A percentile compares a stretch with the other conserved stretches of the same genome.
These are phyloP conservation scores for Puffinus mauretanicus DNA, from an alignment of 2,113 vertebrate species.

Conservation along the genomic window DNA sequence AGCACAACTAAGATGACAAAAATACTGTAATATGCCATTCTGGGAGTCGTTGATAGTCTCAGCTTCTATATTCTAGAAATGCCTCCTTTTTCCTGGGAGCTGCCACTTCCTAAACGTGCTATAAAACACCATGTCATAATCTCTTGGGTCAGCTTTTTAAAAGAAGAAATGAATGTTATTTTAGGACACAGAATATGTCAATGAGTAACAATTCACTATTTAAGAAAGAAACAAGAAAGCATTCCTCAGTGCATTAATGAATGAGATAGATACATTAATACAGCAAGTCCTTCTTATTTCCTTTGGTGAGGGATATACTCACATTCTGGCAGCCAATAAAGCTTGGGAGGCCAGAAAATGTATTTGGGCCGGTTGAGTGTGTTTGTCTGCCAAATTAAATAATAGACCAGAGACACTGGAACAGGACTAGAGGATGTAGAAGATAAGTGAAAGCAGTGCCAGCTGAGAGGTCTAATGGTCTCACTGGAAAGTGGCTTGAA, in stretches of 20 bases:
- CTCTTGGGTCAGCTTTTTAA: background rate
- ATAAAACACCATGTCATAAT: background rate
- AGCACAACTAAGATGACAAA: background rate
- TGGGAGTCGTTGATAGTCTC: background rate
- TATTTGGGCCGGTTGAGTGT: conserved; percentile 27
- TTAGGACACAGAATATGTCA: background rate
- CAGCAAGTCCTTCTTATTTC: conserved; percentile 13
- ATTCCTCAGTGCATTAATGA: background rate
- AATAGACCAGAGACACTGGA: conserved; percentile 49
- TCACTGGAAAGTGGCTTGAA: conserved; percentile 54
- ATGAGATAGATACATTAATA: conserved; percentile 1
- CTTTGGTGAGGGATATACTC: background rate
- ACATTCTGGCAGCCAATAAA: conserved; percentile 35
- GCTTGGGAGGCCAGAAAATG: conserved; percentile 16
- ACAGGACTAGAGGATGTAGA: conserved; percentile 25
- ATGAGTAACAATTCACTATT: background rate
- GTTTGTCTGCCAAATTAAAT: conserved; percentile 64
- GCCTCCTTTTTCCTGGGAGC: background rate
- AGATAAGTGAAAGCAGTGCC: conserved; percentile 31
- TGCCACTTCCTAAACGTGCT: background rate
- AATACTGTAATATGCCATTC: background rate
- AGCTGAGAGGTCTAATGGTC: conserved; percentile 39
- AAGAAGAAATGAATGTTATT: background rate
- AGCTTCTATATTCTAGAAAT: background rate
- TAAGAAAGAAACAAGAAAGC: background rate